phyloP scores from a whole-genome alignment of 2,797 vertebrate genomes.

The Acipenser transmontanus region DNA sequence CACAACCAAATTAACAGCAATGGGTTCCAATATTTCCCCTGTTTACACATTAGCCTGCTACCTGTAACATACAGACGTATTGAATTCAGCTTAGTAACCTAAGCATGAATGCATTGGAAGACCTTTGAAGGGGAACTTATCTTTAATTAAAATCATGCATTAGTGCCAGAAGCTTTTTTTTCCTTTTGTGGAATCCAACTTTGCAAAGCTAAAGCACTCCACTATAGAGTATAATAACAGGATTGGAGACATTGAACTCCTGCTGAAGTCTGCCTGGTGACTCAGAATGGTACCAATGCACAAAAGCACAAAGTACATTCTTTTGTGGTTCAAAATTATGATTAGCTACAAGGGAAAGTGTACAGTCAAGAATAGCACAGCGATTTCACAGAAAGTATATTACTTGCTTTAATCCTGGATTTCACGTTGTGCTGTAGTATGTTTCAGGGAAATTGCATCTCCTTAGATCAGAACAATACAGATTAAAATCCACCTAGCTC shows the following conservation, averaged over 20 bases:
- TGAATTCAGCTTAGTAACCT: conserved; percentile 92
- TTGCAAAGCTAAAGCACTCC: conserved; percentile 21
- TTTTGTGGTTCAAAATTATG: no score
- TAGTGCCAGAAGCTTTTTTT: conserved; percentile 59
- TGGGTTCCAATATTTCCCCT: conserved; percentile 84
- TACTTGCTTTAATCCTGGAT: no score
- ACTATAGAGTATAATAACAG: not conserved
- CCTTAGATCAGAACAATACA: no score
- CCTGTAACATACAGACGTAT: conserved; percentile 82
- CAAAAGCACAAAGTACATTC: not conserved
- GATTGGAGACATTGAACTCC: not conserved
- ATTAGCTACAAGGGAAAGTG: no score
- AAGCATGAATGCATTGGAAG: conserved; percentile 69
- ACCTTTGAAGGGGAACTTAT: conserved; percentile 85
- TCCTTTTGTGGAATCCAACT: conserved; percentile 22
- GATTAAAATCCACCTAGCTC: no score
- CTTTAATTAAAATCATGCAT: conserved; percentile 99
- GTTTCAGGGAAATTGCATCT: no score
- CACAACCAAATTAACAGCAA: conserved; percentile 79
- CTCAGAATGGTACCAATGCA: not conserved
- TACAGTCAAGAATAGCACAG: no score
- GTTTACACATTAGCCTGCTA: conserved; percentile 77
- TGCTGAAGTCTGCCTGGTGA: not conserved
- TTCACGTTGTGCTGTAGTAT: no score
- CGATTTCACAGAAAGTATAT: no score